Conservation (phyloP, 2,797 vertebrate species). For the Setipinna tenuifilis region DNA sequence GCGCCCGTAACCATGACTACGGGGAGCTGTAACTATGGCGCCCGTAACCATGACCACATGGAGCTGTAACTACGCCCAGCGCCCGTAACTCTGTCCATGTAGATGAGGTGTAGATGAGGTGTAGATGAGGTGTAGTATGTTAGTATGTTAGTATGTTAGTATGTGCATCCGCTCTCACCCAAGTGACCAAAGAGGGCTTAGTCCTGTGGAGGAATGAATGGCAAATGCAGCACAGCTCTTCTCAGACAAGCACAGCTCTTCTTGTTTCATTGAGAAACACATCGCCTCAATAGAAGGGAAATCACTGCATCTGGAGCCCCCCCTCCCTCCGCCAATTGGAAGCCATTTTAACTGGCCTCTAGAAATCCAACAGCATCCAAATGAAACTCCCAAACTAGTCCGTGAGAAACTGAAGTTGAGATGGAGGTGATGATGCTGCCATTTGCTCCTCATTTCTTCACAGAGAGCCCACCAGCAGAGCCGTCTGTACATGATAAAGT, state of each 20-base stretch:
- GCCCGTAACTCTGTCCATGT: too few relatives aligned
- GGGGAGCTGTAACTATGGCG: background rate
- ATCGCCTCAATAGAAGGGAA: background rate
- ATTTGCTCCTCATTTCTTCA: background rate
- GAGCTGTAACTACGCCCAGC: too few relatives aligned
- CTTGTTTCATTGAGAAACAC: background rate
- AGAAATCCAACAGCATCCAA: background rate
- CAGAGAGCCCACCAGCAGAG: background rate
- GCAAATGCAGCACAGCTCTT: background rate
- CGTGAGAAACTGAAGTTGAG: background rate
- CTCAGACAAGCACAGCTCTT: too few relatives aligned
- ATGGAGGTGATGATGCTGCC: background rate
- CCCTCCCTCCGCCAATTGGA: background rate
- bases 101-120: too few relatives aligned
- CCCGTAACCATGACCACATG: background rate
- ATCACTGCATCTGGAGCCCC: background rate
- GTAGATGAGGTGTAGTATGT: too few relatives aligned
- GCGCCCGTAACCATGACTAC: too few relatives aligned
- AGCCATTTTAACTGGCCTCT: too few relatives aligned
- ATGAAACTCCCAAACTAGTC: too few relatives aligned
- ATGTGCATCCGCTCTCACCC: background rate
- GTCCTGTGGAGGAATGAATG: background rate
- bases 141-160: too few relatives aligned
- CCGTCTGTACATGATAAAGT: background rate
- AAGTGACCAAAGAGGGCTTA: constrained; percentile 21